phyloP scores from a whole-genome alignment of 2,888 invertebrate species.

The Nycteola revayana region DNA sequence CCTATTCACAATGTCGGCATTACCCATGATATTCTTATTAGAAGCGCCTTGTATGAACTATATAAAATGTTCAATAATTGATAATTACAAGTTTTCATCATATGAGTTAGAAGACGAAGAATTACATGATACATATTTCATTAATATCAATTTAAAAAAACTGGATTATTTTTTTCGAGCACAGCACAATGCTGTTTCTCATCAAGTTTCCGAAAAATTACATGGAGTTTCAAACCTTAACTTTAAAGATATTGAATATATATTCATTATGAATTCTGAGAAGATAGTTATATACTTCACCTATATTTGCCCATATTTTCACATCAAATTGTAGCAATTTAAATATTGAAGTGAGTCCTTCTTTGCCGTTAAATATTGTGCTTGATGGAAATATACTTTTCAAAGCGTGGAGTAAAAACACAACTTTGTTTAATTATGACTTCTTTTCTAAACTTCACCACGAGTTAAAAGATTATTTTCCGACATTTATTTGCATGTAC shows the following conservation, averaged over 20 bases:
- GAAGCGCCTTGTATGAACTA: conserved; percentile 29
- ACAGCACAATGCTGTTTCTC: conserved; percentile 35
- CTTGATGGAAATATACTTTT: conserved; percentile 46
- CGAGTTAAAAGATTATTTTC: conserved; percentile 44
- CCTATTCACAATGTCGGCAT: conserved; percentile 33
- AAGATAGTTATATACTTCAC: conserved; percentile 41
- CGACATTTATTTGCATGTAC: conserved; percentile 45
- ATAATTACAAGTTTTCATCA: conserved; percentile 38
- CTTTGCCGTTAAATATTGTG: conserved; percentile 38
- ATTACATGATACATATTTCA: conserved; percentile 3
- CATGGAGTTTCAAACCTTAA: conserved; percentile 38
- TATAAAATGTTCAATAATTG: conserved; percentile 41
- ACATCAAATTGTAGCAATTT: conserved; percentile 33
- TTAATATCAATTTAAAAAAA: conserved; percentile 25
- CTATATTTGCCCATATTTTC: conserved; percentile 35
- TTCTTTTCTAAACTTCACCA: conserved; percentile 32
- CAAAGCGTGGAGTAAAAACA: conserved; percentile 43
- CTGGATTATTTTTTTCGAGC: conserved; percentile 35
- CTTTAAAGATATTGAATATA: conserved; percentile 41
- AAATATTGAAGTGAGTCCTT: conserved; percentile 27
- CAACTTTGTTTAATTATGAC: conserved; percentile 32
- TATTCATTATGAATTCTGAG: conserved; percentile 46
- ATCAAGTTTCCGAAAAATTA: conserved; percentile 33
- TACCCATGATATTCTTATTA: conserved; percentile 38
- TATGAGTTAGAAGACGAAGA: conserved; percentile 17